Evolutionary conservation across 2,113 vertebrate species (phyloP).

Genomic region (Dasyurus viverrinus): DNA sequence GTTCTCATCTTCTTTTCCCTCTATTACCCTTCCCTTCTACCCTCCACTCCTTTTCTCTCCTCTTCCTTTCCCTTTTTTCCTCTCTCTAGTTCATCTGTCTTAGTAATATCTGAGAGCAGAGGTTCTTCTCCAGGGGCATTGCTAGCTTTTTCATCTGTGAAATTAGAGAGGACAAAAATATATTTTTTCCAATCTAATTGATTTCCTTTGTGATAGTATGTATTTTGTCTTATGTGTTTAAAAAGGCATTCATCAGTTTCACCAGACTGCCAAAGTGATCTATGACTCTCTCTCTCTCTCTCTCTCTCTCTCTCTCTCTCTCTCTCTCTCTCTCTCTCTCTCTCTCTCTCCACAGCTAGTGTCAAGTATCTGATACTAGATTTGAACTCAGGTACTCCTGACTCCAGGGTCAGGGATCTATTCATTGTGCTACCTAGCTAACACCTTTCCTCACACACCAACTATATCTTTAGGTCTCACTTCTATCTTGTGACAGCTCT

Average conservation of each 20-base stretch:
- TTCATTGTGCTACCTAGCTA: no score
- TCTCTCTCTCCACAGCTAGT: no score
- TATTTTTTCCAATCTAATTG: neutral
- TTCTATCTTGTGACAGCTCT: neutral
- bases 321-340: no score
- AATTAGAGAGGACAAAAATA: neutral
- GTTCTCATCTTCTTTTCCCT: neutral
- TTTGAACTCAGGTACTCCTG: no score
- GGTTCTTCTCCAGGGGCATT: neutral
- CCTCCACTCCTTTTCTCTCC: rapidly evolving
- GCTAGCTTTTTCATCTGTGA: neutral
- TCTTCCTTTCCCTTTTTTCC: no score
- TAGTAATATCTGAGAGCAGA: neutral
- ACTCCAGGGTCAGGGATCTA: no score
- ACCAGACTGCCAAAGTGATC: neutral
- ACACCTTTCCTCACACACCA: no score
- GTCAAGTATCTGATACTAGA: no score
- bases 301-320: no score
- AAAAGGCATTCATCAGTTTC: neutral
- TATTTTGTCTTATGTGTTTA: neutral
- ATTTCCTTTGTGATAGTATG: neutral
- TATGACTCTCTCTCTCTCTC: no score
- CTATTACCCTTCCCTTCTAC: no score
- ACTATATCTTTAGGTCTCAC: neutral
- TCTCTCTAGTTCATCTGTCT: neutral